Conservation (phyloP, 30 jellyfish, hydroid and myxozoan genomes). For the Pseudorhiza aurosa region DNA sequence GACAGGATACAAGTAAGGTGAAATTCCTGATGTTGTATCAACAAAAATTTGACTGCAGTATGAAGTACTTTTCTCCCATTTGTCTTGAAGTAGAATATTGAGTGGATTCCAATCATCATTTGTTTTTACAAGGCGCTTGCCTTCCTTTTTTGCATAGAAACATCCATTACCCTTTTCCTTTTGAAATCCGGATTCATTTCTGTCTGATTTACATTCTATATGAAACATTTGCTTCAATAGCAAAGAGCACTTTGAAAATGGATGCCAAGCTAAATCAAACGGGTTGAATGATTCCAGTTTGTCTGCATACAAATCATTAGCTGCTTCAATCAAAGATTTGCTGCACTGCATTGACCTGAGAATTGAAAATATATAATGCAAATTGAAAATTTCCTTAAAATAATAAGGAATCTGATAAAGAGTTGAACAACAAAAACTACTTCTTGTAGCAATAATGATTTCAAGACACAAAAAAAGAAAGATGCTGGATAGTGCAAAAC, state of each 20-base stretch:
- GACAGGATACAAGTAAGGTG: constrained; percentile 47
- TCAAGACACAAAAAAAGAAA: no score
- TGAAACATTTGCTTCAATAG: neutral
- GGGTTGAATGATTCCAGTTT: constrained; percentile 10
- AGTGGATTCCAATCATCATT: neutral
- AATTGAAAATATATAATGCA: no score
- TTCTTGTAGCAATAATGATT: no score
- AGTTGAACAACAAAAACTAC: no score
- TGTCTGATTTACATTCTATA: neutral
- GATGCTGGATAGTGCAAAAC: no score
- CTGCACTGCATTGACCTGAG: no score
- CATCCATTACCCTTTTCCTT: neutral
- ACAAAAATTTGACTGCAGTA: constrained; percentile 19
- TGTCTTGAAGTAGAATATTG: neutral
- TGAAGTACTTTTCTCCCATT: neutral
- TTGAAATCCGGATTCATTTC: neutral
- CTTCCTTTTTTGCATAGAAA: no score
- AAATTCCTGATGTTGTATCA: constrained; percentile 22
- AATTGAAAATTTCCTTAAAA: no score
- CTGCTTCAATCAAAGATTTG: neutral
- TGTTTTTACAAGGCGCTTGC: no score
- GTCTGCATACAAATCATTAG: neutral
- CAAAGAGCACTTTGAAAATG: neutral
- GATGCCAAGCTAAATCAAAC: constrained; percentile 9
- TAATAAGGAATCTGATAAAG: no score